phyloP scores from a whole-genome alignment of 30 jellyfish, hydroid and myxozoan species.

The Turritopsis dohrnii region DNA sequence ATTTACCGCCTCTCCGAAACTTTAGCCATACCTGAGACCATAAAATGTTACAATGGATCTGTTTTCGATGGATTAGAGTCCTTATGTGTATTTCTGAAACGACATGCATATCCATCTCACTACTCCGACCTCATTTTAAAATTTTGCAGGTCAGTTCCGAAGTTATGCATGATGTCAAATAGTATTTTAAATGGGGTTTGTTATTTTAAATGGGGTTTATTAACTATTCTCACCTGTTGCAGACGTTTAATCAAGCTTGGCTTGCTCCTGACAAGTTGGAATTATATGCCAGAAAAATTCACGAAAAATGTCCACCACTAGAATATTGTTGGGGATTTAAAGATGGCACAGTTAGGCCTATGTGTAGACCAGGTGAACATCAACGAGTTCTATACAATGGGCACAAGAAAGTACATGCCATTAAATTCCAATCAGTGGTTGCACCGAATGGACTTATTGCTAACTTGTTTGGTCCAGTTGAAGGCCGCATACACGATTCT shows the following conservation, averaged over 20 bases:
- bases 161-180: too few species aligned
- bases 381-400: constrained; percentile 51
- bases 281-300: constrained; percentile 44
- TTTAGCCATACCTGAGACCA: constrained; percentile 14
- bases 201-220: too few species aligned
- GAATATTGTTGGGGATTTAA: constrained; percentile 47
- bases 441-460: constrained; percentile 66
- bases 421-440: constrained; percentile 57
- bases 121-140: constrained; percentile 28
- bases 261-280: constrained; percentile 40
- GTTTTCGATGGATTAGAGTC: constrained; percentile 37
- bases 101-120: constrained; percentile 44
- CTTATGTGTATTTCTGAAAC: constrained; percentile 31
- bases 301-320: constrained; percentile 44
- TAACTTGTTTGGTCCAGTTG: constrained; percentile 44
- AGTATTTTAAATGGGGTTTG: constrained; percentile 16
- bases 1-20: constrained; percentile 29
- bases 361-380: constrained; percentile 45
- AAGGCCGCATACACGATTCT: constrained; percentile 33
- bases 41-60: constrained; percentile 46
- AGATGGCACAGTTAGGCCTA: constrained; percentile 62
- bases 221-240: constrained; percentile 17
- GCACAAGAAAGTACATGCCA: constrained; percentile 65
- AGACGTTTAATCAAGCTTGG: constrained; percentile 46
- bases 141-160: constrained; percentile 52